A percentile compares a stretch with the other conserved stretches of the same genome.
Evolutionary conservation across 2,113 vertebrate species (phyloP).

Genomic region (Nothobranchius kuhntae): DNA sequence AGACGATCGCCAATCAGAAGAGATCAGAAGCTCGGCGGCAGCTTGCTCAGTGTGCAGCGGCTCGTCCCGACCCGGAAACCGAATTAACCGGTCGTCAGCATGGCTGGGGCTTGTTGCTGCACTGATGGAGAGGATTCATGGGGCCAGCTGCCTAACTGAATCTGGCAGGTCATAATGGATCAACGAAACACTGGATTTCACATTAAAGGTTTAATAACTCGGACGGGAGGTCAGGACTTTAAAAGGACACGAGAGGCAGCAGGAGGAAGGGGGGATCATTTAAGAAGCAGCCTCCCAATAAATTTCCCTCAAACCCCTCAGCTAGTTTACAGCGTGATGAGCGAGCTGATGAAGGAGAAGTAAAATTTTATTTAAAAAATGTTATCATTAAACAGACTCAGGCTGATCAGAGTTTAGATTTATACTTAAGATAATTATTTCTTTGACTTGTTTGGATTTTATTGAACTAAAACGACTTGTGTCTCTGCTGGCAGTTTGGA

Average conservation of each 20-base stretch:
- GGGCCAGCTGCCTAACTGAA: slow-evolving; percentile 28
- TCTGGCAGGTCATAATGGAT: slow-evolving; percentile 44
- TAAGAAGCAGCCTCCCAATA: slow-evolving; percentile 27
- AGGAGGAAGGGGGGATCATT: slow-evolving; percentile 3
- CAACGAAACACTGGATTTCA: slow-evolving; percentile 30
- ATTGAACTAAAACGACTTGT: not conserved
- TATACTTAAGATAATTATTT: not conserved
- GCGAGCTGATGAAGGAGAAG: slow-evolving; percentile 12
- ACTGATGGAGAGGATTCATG: slow-evolving; percentile 31
- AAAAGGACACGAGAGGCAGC: slow-evolving; percentile 8
- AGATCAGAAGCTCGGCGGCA: slow-evolving; percentile 55
- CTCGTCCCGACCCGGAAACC: slow-evolving; percentile 36
- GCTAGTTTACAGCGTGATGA: slow-evolving; percentile 18
- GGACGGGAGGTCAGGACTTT: slow-evolving; percentile 30
- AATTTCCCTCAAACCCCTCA: slow-evolving; percentile 18
- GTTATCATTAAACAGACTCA: slow-evolving; percentile 22
- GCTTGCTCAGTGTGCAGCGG: slow-evolving; percentile 11
- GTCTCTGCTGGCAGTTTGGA: slow-evolving; percentile 32
- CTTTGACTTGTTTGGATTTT: not conserved
- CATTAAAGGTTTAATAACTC: slow-evolving; percentile 40
- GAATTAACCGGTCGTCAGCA: slow-evolving; percentile 52
- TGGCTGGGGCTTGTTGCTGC: slow-evolving; percentile 19
- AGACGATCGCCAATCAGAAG: slow-evolving; percentile 57
- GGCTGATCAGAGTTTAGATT: slow-evolving; percentile 18
- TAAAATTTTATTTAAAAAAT: slow-evolving; percentile 16